phyloP scores from a whole-genome alignment of 2,113 vertebrate species.

The Elephas maximus region DNA sequence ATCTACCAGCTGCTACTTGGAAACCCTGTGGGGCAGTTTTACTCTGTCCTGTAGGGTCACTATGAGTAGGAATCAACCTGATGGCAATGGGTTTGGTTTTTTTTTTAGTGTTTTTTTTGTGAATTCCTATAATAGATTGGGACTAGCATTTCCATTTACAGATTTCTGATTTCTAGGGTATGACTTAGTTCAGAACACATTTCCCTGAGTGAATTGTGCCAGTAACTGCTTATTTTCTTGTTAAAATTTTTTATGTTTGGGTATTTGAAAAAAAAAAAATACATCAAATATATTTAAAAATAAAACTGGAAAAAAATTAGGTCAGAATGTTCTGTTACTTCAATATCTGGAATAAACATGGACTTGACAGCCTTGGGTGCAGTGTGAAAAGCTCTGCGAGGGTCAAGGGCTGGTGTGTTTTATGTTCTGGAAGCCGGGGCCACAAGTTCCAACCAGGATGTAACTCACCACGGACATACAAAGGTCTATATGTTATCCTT shows the following conservation, averaged over 20 bases:
- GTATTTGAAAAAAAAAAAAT: neutral
- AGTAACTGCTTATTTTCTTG: neutral
- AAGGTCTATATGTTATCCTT: neutral
- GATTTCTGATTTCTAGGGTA: neutral
- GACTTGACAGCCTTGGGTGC: neutral
- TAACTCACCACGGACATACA: rapidly evolving
- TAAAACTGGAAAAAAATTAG: neutral
- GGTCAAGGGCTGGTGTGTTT: neutral
- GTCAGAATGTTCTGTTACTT: neutral
- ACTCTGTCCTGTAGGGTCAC: too few species aligned
- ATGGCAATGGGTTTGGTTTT: too few species aligned
- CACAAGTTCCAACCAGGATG: neutral
- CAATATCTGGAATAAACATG: neutral
- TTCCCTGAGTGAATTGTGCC: neutral
- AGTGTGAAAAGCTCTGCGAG: rapidly evolving
- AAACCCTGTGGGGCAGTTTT: too few species aligned
- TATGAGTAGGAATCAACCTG: too few species aligned
- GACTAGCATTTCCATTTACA: neutral
- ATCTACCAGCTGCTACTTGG: too few species aligned
- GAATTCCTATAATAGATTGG: neutral
- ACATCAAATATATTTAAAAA: neutral
- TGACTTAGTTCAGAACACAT: neutral
- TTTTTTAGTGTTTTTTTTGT: neutral
- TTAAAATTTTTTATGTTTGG: neutral
- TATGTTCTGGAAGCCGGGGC: neutral